Evolutionary conservation across 2,888 invertebrate species (phyloP).

Genomic region (Opisthograptis luteolata): DNA sequence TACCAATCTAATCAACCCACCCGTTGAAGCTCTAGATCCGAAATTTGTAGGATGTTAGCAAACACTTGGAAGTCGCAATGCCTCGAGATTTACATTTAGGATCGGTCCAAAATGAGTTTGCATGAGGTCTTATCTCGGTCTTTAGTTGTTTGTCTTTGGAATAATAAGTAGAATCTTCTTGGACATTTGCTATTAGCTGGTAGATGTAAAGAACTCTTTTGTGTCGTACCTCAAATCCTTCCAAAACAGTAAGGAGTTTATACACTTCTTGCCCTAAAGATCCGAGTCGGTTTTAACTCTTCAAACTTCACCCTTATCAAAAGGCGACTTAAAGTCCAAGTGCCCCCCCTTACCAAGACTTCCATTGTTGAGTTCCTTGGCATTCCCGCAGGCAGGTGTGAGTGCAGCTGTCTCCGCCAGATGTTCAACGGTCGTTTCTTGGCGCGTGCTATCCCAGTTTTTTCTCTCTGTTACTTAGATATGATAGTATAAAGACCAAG

Average conservation of each 20-base stretch:
- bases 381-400: slow-evolving; percentile 46
- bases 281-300: no score
- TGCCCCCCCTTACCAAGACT: background rate
- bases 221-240: no score
- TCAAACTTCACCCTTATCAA: background rate
- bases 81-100: slow-evolving; percentile 20
- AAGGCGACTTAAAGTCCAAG: slow-evolving; percentile 2
- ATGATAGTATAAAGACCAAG: slow-evolving; percentile 1
- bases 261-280: no score
- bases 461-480: background rate
- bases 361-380: slow-evolving; percentile 22
- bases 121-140: background rate
- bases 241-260: no score
- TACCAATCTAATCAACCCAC: no score
- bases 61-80: slow-evolving; percentile 23
- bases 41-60: slow-evolving; percentile 22
- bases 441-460: slow-evolving; percentile 35
- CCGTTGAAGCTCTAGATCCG: background rate
- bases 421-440: slow-evolving; percentile 45
- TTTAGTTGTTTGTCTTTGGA: slow-evolving; percentile 9
- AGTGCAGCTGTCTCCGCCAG: slow-evolving; percentile 47
- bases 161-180: no score
- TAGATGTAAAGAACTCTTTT: no score
- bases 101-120: slow-evolving; percentile 20
- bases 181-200: no score